Evolutionary conservation across 2,797 vertebrate genomes (phyloP).

Genomic region (Phalloptychus januarius): DNA sequence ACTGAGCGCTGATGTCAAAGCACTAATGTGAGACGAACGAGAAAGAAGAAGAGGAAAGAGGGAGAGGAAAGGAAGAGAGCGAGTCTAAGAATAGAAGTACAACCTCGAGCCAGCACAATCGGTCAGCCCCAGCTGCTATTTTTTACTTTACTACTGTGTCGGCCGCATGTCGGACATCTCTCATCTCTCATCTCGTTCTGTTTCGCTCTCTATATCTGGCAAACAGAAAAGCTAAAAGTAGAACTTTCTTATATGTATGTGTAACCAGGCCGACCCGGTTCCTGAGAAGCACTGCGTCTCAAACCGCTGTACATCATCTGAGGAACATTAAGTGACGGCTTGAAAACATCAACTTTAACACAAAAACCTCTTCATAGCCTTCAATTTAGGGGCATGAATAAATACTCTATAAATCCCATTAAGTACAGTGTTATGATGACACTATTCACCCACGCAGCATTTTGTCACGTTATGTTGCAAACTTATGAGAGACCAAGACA

Average conservation of each 20-base stretch:
- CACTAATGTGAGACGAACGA: conserved; percentile 48
- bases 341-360: conserved; percentile 32
- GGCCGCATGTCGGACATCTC: conserved; percentile 47
- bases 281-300: not conserved
- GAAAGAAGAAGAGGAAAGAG: conserved; percentile 37
- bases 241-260: not conserved
- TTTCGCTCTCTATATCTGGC: conserved; percentile 8
- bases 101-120: conserved; percentile 63
- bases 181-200: conserved; percentile 28
- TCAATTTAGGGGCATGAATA: conserved; percentile 38
- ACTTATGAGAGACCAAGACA: not conserved
- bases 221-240: conserved; percentile 4
- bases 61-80: conserved; percentile 60
- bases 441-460: not conserved
- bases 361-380: conserved; percentile 16
- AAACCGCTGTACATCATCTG: conserved; percentile 3
- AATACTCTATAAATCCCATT: conserved; percentile 13
- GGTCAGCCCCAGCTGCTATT: conserved; percentile 59
- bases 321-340: conserved; percentile 11
- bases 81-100: conserved; percentile 69
- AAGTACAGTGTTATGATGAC: not conserved
- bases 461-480: not conserved
- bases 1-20: conserved; percentile 56
- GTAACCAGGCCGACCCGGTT: not conserved
- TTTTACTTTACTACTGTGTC: conserved; percentile 67